phyloP scores from a whole-genome alignment of 2,113 vertebrate genomes.

The Acrocephalus arundinaceus region DNA sequence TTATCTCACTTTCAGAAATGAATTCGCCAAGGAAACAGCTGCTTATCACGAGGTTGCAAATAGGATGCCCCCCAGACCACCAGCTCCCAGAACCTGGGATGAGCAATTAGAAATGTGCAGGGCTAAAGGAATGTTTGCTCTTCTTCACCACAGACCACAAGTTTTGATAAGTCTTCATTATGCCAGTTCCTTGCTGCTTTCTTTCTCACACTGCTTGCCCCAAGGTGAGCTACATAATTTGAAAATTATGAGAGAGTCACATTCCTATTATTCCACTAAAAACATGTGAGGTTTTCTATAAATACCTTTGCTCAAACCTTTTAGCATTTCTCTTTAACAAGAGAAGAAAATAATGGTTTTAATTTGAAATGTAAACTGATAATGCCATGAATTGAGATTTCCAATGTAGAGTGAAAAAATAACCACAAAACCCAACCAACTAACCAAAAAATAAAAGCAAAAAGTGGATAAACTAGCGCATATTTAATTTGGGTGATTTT shows the following conservation, averaged over 20 bases:
- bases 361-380: background rate
- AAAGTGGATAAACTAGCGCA: background rate
- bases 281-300: background rate
- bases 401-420: background rate
- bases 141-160: background rate
- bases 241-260: background rate
- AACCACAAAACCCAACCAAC: background rate
- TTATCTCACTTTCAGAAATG: slow-evolving; percentile 53
- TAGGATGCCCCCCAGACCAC: background rate
- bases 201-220: background rate
- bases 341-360: background rate
- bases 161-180: background rate
- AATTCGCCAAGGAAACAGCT: slow-evolving; percentile 11
- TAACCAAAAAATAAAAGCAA: background rate
- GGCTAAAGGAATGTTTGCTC: background rate
- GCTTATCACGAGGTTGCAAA: background rate
- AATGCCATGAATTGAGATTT: background rate
- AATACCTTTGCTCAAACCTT: background rate
- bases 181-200: background rate
- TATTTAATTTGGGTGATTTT: background rate
- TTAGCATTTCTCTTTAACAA: background rate
- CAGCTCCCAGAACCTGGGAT: background rate
- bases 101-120: background rate
- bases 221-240: background rate
- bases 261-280: background rate